Base-by-base conservation (phyloP, 2,797 vertebrate genomes). In the Novumbra hubbsi region DNA sequence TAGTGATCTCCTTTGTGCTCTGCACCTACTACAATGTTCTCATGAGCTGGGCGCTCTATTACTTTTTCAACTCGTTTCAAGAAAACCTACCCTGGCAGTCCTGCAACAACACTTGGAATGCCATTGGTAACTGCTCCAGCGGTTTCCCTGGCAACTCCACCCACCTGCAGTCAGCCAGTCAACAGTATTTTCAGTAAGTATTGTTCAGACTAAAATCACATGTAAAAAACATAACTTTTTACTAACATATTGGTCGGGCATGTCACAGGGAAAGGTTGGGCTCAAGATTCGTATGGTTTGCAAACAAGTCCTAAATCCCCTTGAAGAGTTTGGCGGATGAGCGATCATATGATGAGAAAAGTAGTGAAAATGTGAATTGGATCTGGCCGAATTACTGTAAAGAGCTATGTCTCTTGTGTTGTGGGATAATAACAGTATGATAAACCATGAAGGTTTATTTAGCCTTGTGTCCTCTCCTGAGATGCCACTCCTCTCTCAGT, bases 71-170 rank as follows among this genome's bases (percentile, higher is more conserved):
- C 85, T 92, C 93, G 1, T 93, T 94, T 1, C 84, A 75, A 64
- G 67, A 80, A 1, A 73, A 83, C 0, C 87, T 92, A 2, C 93
- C 93, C 2, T 94, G 93, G 93, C 86, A 66, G 5, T 90, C 89
- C 68, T 94, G 93, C 81, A 93, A 93, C 86, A 92, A 90, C 81
- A 92, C 92, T 3, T 94, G 93, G 93, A 94, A 94, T 48, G 66
- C 52, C 0, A 41, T 76, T 0, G 79, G 63, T 49, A 93, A 92
- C 76, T 94, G 93, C 73, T 94, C 93, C 67, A 90, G 67, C 12
- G 92, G 92, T 52, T 88, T 92, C 38, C 48, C 83, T 0, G 87
- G 88, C 68, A 94, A 92, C 21, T 63, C n/a, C 73, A 90, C 89
- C 1, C 74, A 92, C 76, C 84, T 92, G 70, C 81, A 88, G 80